A percentile compares a stretch with the other conserved stretches of the same genome.
Conservation (phyloP, 2,797 vertebrate genomes). For the Intellagama lesueurii region DNA sequence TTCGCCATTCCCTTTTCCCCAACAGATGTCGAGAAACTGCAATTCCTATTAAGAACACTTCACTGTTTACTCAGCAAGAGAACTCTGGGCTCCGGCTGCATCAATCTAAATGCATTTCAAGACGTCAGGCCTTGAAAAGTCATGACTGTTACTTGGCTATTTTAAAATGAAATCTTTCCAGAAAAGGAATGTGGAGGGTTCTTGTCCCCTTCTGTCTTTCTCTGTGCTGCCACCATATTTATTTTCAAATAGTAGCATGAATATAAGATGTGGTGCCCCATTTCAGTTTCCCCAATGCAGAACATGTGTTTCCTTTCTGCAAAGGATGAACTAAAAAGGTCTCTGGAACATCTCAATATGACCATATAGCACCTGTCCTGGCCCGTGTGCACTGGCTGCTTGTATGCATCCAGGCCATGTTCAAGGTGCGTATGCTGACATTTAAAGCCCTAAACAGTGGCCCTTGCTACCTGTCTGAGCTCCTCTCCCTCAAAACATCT, state of each 20-base stretch:
- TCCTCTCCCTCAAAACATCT: no score
- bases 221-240: background rate
- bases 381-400: no score
- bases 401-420: no score
- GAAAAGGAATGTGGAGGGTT: constrained; percentile 76
- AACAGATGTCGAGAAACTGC: constrained; percentile 87
- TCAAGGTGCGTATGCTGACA: no score
- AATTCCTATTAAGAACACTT: constrained; percentile 88
- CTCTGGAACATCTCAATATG: no score
- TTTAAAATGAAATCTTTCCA: constrained; percentile 84
- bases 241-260: constrained; percentile 65
- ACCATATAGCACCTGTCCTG: no score
- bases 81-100: constrained; percentile 80
- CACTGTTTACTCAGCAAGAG: constrained; percentile 86
- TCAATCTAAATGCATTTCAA: constrained; percentile 83
- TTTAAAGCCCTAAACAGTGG: no score
- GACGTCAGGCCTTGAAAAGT: constrained; percentile 81
- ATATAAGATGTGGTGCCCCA: constrained; percentile 50
- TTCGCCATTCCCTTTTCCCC: constrained; percentile 85
- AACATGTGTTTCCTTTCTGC: constrained; percentile 20
- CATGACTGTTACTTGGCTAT: constrained; percentile 80
- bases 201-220: constrained; percentile 55
- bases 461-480: no score
- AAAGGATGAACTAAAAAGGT: constrained; percentile 11
- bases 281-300: constrained; percentile 44